phyloP scores from a whole-genome alignment of 2,113 vertebrate genomes.

The Progne subis region DNA sequence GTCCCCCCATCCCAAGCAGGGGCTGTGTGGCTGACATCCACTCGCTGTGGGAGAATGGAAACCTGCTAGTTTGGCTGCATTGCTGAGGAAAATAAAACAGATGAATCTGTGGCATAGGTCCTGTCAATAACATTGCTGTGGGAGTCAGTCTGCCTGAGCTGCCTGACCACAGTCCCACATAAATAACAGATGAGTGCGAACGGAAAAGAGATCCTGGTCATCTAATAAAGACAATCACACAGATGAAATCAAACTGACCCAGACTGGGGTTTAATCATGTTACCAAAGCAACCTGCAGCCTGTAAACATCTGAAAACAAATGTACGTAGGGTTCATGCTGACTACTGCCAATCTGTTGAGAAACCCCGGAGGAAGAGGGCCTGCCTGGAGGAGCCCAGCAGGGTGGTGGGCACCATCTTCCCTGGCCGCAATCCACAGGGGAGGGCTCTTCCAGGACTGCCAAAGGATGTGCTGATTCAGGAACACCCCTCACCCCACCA shows the following conservation, averaged over 20 bases:
- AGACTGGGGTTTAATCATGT: background rate
- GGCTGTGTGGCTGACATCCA: background rate
- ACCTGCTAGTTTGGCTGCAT: background rate
- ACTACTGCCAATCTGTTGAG: background rate
- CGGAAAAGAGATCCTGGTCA: background rate
- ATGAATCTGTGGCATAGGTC: background rate
- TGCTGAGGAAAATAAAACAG: background rate
- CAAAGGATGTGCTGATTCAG: background rate
- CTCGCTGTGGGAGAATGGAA: background rate
- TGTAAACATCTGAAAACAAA: background rate
- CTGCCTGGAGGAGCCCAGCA: background rate
- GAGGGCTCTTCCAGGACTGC: background rate
- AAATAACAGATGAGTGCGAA: background rate
- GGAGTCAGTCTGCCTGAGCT: background rate
- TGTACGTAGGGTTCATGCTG: accelerated
- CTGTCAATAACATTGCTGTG: background rate
- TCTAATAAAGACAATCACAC: accelerated
- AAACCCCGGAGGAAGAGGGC: accelerated
- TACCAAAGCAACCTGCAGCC: background rate
- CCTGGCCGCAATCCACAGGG: background rate
- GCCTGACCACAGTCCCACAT: background rate
- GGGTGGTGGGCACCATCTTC: background rate
- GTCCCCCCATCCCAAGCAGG: background rate
- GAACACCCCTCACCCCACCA: background rate
- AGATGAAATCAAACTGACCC: background rate